Conservation (phyloP, 2,113 vertebrate species). For the Syngnathus floridae region DNA sequence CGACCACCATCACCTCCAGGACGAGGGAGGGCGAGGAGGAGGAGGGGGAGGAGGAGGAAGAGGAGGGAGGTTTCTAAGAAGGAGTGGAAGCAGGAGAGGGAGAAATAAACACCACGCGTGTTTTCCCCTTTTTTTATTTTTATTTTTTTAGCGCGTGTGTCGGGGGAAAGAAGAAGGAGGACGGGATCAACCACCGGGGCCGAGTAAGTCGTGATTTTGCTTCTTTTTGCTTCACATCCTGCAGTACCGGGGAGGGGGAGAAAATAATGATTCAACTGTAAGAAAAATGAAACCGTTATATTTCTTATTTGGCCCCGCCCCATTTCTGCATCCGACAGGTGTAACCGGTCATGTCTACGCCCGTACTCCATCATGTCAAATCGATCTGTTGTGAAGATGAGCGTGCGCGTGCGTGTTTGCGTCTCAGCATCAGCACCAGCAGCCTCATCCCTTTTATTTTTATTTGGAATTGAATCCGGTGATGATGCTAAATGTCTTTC, state of each 20-base stretch:
- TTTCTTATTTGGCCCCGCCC: not conserved
- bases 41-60: constrained; percentile 25
- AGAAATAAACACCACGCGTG: constrained; percentile 40
- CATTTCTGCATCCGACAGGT: constrained; percentile 46
- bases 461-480: not conserved
- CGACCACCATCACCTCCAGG: constrained; percentile 33
- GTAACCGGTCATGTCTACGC: constrained; percentile 52
- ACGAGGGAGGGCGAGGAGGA: constrained; percentile 20
- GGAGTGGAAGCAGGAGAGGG: constrained; percentile 25
- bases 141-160: not conserved
- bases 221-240: constrained; percentile 2
- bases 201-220: constrained; percentile 57
- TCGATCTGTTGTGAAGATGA: constrained; percentile 39
- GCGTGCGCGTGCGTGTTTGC: not conserved
- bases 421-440: constrained; percentile 4
- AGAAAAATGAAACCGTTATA: not conserved
- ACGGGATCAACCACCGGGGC: constrained; percentile 11
- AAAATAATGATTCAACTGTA: not conserved
- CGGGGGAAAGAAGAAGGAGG: not conserved
- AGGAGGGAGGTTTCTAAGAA: constrained; percentile 23
- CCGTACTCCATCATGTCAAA: constrained; percentile 35
- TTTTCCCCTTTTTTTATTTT: not conserved
- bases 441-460: not conserved
- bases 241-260: not conserved
- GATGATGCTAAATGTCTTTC: constrained; percentile 19